Percentiles rank a stretch among this genome's conserved stretches.
Evolutionary conservation across 1,140 invertebrate species (phyloP).

Genomic region (Carposina sasakii): DNA sequence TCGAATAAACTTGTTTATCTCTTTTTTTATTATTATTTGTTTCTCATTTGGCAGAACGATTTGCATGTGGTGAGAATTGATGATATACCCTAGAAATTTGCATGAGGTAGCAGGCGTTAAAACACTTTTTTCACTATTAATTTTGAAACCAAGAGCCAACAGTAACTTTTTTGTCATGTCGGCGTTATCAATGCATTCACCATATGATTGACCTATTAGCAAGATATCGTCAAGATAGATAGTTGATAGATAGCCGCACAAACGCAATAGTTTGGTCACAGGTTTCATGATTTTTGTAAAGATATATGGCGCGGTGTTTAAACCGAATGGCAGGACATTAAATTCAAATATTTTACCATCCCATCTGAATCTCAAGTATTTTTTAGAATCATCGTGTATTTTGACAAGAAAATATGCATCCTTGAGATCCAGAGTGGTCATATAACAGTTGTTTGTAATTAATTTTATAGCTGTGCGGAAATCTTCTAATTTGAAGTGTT

Average conservation of each 20-base stretch:
- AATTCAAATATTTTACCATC: conserved; percentile 1
- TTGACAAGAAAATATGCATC: not conserved
- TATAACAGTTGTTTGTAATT: conserved; percentile 1
- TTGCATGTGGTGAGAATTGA: not conserved
- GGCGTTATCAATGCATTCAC: conserved; percentile 9
- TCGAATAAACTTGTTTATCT: not conserved
- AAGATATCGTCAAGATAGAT: conserved; percentile 20
- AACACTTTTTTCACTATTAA: conserved; percentile 7
- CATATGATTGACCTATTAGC: conserved; percentile 10
- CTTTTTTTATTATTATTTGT: not conserved
- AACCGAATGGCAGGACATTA: not conserved
- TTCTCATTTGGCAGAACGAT: not conserved
- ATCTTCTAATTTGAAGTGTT: conserved; percentile 22
- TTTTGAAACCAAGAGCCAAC: conserved; percentile 2
- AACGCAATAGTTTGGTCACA: conserved; percentile 2
- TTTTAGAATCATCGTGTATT: conserved; percentile 7
- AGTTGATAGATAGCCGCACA: conserved; percentile 6
- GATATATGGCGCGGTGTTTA: conserved; percentile 3
- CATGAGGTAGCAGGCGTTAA: conserved; percentile 1
- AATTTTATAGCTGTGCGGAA: conserved; percentile 9
- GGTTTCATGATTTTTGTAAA: conserved; percentile 13
- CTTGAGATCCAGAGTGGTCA: not conserved
- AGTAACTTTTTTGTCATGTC: not conserved
- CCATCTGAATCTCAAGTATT: conserved; percentile 17
- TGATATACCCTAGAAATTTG: conserved; percentile 10